phyloP scores from a whole-genome alignment of 1,140 invertebrate genomes.

The Diachasmimorpha longicaudata region DNA sequence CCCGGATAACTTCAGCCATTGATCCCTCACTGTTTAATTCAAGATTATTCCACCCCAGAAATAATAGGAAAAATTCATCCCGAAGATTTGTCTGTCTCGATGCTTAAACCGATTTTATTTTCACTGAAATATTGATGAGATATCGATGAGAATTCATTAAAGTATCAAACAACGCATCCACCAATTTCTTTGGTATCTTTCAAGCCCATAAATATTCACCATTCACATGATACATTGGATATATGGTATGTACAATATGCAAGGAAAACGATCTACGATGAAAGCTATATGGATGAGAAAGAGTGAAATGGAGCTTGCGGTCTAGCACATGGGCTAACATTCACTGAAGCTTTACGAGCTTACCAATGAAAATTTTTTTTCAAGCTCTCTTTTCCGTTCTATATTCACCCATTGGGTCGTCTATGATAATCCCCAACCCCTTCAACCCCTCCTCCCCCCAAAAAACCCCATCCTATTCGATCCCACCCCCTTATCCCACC shows the following conservation, averaged over 20 bases:
- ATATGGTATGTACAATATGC: slow-evolving; percentile 3
- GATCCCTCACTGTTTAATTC: neutral
- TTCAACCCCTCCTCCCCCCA: neutral
- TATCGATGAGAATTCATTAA: neutral
- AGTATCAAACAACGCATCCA: neutral
- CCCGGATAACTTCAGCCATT: neutral
- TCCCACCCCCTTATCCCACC: neutral
- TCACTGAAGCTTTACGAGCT: neutral
- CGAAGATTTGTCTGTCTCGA: neutral
- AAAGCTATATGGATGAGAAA: neutral
- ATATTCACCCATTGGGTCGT: neutral
- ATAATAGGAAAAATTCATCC: neutral
- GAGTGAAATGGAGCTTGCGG: neutral
- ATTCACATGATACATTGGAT: neutral
- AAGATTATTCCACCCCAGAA: neutral
- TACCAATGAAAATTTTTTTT: slow-evolving; percentile 3
- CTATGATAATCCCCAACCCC: too few species aligned
- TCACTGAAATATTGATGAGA: neutral
- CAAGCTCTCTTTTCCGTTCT: neutral
- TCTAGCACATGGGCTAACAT: neutral
- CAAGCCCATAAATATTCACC: neutral
- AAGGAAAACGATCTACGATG: neutral
- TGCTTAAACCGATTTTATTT: neutral
- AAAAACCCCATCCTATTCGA: neutral
- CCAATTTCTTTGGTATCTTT: neutral